A percentile compares a stretch with the other conserved stretches of the same genome.
phyloP scores from a whole-genome alignment of 2,797 vertebrate genomes.

The Columba guinea region DNA sequence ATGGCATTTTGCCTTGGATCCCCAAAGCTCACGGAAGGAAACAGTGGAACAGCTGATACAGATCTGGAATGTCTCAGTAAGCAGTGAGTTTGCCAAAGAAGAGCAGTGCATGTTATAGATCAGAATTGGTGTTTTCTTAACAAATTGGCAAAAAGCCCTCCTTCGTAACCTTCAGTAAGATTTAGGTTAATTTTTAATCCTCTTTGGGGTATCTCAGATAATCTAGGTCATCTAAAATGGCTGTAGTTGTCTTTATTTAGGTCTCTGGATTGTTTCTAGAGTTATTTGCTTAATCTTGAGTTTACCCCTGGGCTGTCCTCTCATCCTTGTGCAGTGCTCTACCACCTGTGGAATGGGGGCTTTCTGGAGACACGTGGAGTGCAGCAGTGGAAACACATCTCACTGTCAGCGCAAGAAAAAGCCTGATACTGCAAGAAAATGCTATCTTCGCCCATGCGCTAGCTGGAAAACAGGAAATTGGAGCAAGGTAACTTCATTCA shows the following conservation, averaged over 20 bases:
- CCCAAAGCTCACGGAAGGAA: background rate
- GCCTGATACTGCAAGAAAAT: constrained; percentile 86
- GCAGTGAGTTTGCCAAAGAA: background rate
- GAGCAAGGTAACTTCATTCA: constrained; percentile 84
- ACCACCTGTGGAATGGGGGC: constrained; percentile 87
- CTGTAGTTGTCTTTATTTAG: background rate
- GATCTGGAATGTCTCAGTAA: background rate
- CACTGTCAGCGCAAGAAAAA: constrained; percentile 82
- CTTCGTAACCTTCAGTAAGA: background rate
- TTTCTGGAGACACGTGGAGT: constrained; percentile 84
- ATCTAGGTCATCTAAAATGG: background rate
- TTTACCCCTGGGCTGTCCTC: background rate
- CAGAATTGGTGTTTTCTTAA: background rate
- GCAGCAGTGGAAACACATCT: constrained; percentile 78
- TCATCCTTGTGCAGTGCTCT: constrained; percentile 81
- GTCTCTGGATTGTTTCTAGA: background rate
- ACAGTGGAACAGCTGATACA: background rate
- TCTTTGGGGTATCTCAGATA: background rate
- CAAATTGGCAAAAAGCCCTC: background rate
- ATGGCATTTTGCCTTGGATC: background rate
- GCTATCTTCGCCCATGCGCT: constrained; percentile 87
- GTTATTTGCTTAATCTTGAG: background rate
- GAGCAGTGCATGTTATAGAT: background rate
- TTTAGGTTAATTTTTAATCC: background rate
- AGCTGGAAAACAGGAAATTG: constrained; percentile 85